These are phyloP conservation scores for Himalopsyche tibetana DNA, from an alignment of 2,888 invertebrate genomes.

Conservation along the genomic window DNA sequence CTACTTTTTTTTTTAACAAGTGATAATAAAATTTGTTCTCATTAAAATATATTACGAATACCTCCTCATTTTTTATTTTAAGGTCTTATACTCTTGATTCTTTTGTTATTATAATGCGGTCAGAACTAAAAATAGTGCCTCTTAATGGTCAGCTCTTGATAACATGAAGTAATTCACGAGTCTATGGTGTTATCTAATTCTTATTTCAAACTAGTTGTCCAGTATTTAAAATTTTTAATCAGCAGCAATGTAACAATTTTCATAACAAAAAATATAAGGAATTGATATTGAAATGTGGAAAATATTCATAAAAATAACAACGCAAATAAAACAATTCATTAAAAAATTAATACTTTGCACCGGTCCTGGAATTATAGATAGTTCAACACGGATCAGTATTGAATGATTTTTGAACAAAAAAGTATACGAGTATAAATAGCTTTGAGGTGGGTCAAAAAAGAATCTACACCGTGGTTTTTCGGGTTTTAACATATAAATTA, in stretches of 20 bases:
- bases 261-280: neutral
- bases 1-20: too few species aligned
- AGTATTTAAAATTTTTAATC: too few species aligned
- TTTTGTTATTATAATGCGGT: too few species aligned
- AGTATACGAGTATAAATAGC: conserved; percentile 24
- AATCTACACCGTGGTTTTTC: conserved; percentile 25
- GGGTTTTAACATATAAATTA: conserved; percentile 19
- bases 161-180: too few species aligned
- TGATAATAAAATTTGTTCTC: too few species aligned
- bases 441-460: conserved; percentile 29
- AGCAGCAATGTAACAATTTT: neutral
- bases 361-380: conserved; percentile 52
- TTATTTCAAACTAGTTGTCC: too few species aligned
- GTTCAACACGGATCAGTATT: conserved; percentile 45
- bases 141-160: too few species aligned
- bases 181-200: too few species aligned
- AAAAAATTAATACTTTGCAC: conserved; percentile 53
- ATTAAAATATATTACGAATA: too few species aligned
- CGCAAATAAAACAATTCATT: neutral
- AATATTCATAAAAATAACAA: conserved; percentile 13
- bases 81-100: too few species aligned
- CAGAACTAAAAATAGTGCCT: too few species aligned
- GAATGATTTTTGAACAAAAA: conserved; percentile 44
- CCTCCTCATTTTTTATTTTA: too few species aligned
- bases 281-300: conserved; percentile 19